Percentiles rank a stretch among this genome's conserved stretches.
Conservation (phyloP, 2,888 invertebrate species). For the Cephus runcator region DNA sequence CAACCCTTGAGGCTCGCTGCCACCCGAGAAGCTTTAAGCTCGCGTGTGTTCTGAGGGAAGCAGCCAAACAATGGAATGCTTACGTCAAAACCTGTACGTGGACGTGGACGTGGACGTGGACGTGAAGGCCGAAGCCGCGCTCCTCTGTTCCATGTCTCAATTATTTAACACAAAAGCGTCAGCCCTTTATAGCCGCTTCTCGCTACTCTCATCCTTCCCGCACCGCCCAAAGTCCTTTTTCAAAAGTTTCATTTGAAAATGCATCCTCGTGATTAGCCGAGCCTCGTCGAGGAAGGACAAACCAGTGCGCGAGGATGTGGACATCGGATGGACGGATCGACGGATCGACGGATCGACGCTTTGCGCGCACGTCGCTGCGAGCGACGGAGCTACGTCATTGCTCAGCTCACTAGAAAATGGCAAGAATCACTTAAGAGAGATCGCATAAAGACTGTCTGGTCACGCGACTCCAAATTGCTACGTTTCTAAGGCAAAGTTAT, state of each 20-base stretch:
- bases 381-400: no score
- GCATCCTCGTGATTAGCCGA: background rate
- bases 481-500: no score
- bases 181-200: constrained; percentile 17
- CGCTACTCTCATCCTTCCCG: background rate
- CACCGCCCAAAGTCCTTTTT: background rate
- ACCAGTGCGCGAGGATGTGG: no score
- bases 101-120: constrained; percentile 11
- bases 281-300: background rate
- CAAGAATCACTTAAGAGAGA: no score
- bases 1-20: constrained; percentile 25
- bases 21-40: constrained; percentile 40
- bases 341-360: no score
- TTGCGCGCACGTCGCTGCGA: no score
- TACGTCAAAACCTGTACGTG: constrained; percentile 53
- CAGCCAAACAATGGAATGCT: constrained; percentile 59
- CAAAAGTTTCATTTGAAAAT: background rate
- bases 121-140: background rate
- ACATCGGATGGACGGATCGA: no score
- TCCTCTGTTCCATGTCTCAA: constrained; percentile 61
- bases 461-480: no score
- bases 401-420: no score
- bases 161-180: constrained; percentile 60
- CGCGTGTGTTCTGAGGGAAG: constrained; percentile 49
- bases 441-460: no score